Conservation (phyloP, 30 jellyfish, hydroid and myxozoan genomes). For the Sanderia malayensis region DNA sequence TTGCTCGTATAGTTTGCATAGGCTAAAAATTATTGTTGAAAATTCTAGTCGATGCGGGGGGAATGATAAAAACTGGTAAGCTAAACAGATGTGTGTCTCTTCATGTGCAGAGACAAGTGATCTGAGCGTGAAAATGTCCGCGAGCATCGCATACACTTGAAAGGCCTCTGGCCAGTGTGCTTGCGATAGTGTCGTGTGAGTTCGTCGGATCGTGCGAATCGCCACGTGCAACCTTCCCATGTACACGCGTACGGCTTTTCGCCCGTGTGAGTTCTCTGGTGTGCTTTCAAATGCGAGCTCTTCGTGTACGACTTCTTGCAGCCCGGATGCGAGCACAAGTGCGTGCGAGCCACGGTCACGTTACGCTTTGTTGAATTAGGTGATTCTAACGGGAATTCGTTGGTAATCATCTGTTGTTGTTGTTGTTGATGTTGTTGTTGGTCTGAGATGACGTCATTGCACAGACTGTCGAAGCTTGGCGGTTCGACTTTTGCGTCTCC, state of each 20-base stretch:
- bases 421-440: no score
- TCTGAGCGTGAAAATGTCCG: conserved; percentile 96
- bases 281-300: conserved; percentile 95
- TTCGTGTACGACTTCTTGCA: conserved; percentile 96
- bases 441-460: conserved; percentile 30
- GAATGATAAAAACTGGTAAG: no score
- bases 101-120: conserved; percentile 92
- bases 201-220: conserved; percentile 98
- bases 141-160: conserved; percentile 86
- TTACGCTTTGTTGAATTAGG: conserved; percentile 34
- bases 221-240: conserved; percentile 99
- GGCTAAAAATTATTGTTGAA: no score
- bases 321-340: conserved; percentile 91
- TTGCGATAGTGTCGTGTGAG: conserved; percentile 95
- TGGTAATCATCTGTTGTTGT: conserved; percentile 11
- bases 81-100: conserved; percentile 62
- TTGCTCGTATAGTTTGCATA: no score
- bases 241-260: conserved; percentile 98
- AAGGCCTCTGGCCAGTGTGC: conserved; percentile 98
- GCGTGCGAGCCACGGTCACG: conserved; percentile 91
- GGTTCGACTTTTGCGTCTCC: conserved; percentile 31
- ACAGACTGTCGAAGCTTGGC: conserved; percentile 31
- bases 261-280: conserved; percentile 96
- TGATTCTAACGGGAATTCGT: conserved; percentile 26
- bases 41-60: no score